Conservation (phyloP, 2,113 vertebrate species). For the Pterocles orientalis region DNA sequence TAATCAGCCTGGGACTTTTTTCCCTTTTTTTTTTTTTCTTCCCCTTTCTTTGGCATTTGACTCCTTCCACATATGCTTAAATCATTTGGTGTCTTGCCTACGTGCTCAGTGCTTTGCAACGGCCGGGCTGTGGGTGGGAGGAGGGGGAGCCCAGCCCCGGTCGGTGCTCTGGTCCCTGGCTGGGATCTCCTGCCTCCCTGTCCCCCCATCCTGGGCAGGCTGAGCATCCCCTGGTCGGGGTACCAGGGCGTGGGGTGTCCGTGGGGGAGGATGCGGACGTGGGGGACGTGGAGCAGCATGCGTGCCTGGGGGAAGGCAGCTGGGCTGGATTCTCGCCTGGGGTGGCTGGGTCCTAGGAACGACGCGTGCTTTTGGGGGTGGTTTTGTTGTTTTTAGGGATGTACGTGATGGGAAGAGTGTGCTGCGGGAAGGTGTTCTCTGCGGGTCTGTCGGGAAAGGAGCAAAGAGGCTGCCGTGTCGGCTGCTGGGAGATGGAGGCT, state of each 20-base stretch:
- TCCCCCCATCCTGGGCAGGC: too few relatives aligned
- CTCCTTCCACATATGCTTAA: not conserved
- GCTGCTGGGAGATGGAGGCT: not conserved
- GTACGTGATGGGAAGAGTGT: rapidly evolving
- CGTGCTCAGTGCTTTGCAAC: rapidly evolving
- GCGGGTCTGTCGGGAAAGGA: not conserved
- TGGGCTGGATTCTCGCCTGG: not conserved
- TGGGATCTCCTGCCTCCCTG: rapidly evolving
- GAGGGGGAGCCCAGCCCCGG: not conserved
- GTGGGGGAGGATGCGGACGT: not conserved
- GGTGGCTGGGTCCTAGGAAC: rapidly evolving
- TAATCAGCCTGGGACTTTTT: constrained; percentile 21
- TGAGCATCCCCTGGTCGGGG: not conserved
- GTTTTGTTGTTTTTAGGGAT: not conserved
- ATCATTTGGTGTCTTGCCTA: not conserved
- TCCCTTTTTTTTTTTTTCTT: not conserved
- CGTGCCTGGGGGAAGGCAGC: not conserved
- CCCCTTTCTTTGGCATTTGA: not conserved
- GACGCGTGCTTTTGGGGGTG: not conserved
- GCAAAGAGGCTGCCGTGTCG: not conserved
- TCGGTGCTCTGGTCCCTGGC: not conserved
- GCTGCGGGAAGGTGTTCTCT: not conserved
- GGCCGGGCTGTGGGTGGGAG: not conserved
- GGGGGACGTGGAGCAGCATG: rapidly evolving
- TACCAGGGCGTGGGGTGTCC: rapidly evolving